These are phyloP conservation scores for Piprites chloris DNA, from an alignment of 2,113 vertebrate genomes.

Conservation along the genomic window DNA sequence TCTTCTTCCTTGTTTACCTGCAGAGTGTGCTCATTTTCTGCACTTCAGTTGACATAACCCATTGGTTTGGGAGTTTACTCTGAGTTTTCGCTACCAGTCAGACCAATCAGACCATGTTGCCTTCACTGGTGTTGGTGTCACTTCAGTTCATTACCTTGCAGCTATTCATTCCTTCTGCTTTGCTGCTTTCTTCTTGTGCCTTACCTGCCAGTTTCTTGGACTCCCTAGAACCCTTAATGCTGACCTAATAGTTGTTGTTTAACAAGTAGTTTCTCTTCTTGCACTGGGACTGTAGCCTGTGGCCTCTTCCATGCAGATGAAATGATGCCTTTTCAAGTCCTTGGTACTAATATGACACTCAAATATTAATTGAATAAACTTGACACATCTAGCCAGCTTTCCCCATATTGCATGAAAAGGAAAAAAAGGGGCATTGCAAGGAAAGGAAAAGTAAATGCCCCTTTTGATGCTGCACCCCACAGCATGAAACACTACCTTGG, in stretches of 20 bases:
- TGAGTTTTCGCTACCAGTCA: not conserved
- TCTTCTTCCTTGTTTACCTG: slow-evolving; percentile 14
- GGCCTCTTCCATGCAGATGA: not conserved
- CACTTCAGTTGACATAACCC: not conserved
- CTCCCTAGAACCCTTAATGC: not conserved
- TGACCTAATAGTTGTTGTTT: not conserved
- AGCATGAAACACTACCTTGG: not conserved
- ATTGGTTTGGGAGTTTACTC: not conserved
- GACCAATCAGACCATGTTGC: not conserved
- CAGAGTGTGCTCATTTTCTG: not conserved
- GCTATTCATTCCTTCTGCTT: not conserved
- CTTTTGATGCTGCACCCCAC: not conserved
- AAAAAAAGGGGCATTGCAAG: not conserved
- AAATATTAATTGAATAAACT: not conserved
- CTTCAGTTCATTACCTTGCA: not conserved
- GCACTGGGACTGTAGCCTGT: not conserved
- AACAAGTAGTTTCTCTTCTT: not conserved
- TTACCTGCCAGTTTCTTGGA: not conserved
- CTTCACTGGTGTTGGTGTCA: not conserved
- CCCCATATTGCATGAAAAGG: not conserved
- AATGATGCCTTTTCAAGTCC: not conserved
- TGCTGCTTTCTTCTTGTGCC: not conserved
- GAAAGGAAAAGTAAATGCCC: not conserved
- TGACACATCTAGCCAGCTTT: not conserved
- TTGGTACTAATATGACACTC: not conserved